Evolutionary conservation across 2,888 invertebrate species (phyloP).

Genomic region (Agrenia bidenticulata): DNA sequence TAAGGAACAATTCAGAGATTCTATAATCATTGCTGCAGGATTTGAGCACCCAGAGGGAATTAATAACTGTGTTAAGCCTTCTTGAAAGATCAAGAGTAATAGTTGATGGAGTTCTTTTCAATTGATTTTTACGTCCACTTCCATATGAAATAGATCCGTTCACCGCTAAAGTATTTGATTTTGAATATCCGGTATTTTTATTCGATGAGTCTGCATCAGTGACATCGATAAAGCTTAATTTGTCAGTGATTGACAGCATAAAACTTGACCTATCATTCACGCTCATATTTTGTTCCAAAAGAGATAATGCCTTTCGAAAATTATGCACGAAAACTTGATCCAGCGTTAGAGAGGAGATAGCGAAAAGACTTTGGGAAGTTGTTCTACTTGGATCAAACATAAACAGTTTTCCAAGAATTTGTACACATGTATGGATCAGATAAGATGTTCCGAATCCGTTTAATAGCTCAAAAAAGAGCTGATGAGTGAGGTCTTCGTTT

Average conservation of each 20-base stretch:
- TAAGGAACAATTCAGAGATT: constrained; percentile 48
- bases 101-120: constrained; percentile 24
- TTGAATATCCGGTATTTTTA: constrained; percentile 4
- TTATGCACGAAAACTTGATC: constrained; percentile 50
- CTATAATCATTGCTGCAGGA: constrained; percentile 49
- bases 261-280: constrained; percentile 52
- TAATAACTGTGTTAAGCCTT: constrained; percentile 48
- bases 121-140: neutral
- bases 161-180: neutral
- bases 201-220: constrained; percentile 10
- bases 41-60: constrained; percentile 50
- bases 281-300: constrained; percentile 48
- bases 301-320: constrained; percentile 50
- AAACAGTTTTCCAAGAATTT: constrained; percentile 49
- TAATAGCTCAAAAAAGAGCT: constrained; percentile 51
- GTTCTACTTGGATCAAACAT: constrained; percentile 49
- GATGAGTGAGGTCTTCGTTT: constrained; percentile 52
- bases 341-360: constrained; percentile 48
- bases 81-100: constrained; percentile 42
- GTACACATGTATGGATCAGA: constrained; percentile 49
- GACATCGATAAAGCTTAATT: constrained; percentile 51
- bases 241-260: constrained; percentile 51
- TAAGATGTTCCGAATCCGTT: constrained; percentile 52
- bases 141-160: constrained; percentile 15
- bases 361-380: constrained; percentile 50